These are phyloP conservation scores for Mesoligia furuncula DNA, from an alignment of 2,888 invertebrate genomes.

Conservation along the genomic window DNA sequence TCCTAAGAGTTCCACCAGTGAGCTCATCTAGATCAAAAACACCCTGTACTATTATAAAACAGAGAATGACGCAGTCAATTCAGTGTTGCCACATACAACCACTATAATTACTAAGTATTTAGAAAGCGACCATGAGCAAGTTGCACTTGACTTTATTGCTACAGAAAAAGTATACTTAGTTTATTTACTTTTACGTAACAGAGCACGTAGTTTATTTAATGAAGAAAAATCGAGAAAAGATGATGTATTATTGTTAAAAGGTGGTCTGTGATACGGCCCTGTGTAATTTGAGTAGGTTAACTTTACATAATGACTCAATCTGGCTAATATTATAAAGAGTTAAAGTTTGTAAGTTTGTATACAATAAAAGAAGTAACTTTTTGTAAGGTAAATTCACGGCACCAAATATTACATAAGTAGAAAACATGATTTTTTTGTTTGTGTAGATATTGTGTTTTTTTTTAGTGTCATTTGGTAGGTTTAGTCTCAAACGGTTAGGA, in stretches of 20 bases:
- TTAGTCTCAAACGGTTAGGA: too few species aligned
- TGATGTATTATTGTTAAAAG: background rate
- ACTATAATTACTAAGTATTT: slow-evolving; percentile 4
- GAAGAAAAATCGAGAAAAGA: background rate
- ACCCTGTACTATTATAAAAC: slow-evolving; percentile 1
- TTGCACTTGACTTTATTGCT: slow-evolving; percentile 45
- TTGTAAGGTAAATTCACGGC: too few species aligned
- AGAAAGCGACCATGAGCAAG: slow-evolving; percentile 46
- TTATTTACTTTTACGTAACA: slow-evolving; percentile 39
- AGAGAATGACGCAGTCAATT: slow-evolving; percentile 31
- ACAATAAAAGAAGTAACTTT: too few species aligned
- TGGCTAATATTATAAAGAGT: too few species aligned
- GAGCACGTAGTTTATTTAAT: background rate
- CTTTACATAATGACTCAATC: background rate
- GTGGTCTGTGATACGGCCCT: background rate
- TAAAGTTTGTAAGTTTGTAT: too few species aligned
- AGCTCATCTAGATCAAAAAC: background rate
- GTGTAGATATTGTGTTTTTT: too few species aligned
- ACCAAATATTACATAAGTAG: too few species aligned
- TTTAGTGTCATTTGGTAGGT: too few species aligned
- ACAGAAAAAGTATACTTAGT: slow-evolving; percentile 21
- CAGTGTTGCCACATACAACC: slow-evolving; percentile 35
- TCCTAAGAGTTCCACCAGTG: background rate
- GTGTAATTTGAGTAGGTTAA: background rate
- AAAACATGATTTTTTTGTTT: too few species aligned